Evolutionary conservation across 1,140 invertebrate genomes (phyloP).

Genomic region (Coptotermes formosanus): DNA sequence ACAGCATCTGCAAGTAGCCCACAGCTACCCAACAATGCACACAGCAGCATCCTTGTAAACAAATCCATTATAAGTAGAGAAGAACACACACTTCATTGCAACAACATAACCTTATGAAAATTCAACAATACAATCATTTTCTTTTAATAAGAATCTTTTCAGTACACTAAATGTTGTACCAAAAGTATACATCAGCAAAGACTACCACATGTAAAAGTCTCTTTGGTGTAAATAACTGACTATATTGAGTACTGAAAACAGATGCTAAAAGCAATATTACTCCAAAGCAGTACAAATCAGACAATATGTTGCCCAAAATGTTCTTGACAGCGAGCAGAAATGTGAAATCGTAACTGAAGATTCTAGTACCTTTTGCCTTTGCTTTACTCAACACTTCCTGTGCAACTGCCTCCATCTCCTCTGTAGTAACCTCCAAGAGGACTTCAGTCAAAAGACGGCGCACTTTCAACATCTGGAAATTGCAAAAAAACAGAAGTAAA

Average conservation of each 20-base stretch:
- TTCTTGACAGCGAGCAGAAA: constrained; percentile 11
- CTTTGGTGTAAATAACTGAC: not conserved
- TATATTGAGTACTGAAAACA: not conserved
- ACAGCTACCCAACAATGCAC: constrained; percentile 23
- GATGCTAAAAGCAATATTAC: not conserved
- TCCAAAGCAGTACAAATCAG: not conserved
- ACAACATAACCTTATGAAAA: not conserved
- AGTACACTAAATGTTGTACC: not conserved
- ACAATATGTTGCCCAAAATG: not conserved
- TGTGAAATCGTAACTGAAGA: not conserved
- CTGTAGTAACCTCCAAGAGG: constrained; percentile 87
- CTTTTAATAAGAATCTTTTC: not conserved
- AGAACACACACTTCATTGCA: not conserved
- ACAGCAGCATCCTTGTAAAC: not conserved
- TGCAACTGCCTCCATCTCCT: constrained; percentile 79
- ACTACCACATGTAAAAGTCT: not conserved
- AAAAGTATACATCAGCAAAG: not conserved
- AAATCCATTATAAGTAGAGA: constrained; percentile 18
- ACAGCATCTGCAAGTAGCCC: constrained; percentile 28
- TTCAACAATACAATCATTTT: not conserved
- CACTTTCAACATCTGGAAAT: constrained; percentile 80
- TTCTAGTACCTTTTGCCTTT: constrained; percentile 62
- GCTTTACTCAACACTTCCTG: constrained; percentile 68
- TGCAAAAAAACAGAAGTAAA: constrained; percentile 33
- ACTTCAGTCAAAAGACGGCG: constrained; percentile 86